Conservation (phyloP, 1,140 invertebrate genomes). For the Cylas formicarius region DNA sequence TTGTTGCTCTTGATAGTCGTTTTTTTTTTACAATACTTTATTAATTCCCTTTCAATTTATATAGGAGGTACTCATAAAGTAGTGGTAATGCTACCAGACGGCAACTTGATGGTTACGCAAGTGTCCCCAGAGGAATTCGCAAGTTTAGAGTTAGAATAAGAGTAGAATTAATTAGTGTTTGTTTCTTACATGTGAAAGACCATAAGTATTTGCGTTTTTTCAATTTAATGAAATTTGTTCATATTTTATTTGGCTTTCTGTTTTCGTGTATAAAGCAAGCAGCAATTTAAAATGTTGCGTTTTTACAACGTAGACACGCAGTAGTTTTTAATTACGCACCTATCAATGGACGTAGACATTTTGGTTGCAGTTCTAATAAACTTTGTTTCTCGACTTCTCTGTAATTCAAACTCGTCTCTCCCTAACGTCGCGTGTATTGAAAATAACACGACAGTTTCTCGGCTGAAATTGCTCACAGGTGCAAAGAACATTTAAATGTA, state of each 20-base stretch:
- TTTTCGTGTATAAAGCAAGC: too few relatives aligned
- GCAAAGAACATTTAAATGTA: too few relatives aligned
- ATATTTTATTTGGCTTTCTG: background rate
- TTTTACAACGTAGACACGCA: background rate
- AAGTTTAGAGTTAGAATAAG: conserved; percentile 53
- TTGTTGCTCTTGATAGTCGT: background rate
- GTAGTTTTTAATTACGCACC: background rate
- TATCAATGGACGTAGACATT: conserved; percentile 9
- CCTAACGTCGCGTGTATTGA: too few relatives aligned
- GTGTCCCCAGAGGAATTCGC: conserved; percentile 76
- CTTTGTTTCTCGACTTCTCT: too few relatives aligned
- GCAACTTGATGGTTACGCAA: conserved; percentile 76
- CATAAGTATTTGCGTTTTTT: conserved; percentile 2
- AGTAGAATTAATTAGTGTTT: conserved; percentile 4
- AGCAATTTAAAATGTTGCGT: background rate
- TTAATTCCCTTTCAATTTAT: conserved; percentile 24
- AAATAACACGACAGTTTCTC: too few relatives aligned
- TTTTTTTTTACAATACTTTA: conserved; percentile 5
- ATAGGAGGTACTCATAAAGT: conserved; percentile 71
- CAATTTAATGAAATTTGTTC: background rate
- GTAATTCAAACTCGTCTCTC: too few relatives aligned
- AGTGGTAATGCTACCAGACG: conserved; percentile 69
- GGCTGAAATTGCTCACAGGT: too few relatives aligned
- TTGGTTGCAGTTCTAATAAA: too few relatives aligned
- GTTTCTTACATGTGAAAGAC: conserved; percentile 4